Evolutionary conservation across 1,140 invertebrate genomes (phyloP).

Genomic region (Eufriesea mexicana): DNA sequence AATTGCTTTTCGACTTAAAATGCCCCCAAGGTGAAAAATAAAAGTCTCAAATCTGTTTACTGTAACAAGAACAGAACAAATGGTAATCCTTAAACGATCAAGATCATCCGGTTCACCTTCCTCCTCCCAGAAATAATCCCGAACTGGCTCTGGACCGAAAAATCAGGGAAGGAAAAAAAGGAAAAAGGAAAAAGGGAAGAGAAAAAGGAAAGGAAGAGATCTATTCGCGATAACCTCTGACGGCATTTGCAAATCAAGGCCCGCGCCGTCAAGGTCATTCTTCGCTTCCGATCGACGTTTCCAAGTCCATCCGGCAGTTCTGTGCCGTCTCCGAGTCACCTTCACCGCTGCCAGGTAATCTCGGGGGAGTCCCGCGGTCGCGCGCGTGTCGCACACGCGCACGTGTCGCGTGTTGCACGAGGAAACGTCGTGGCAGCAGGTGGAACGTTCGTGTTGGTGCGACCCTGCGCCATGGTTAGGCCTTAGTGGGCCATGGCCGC

Average conservation of each 20-base stretch:
- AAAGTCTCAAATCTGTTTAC: too few species aligned
- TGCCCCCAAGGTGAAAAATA: too few species aligned
- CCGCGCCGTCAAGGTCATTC: slow-evolving; percentile 49
- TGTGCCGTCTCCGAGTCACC: slow-evolving; percentile 57
- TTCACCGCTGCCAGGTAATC: slow-evolving; percentile 65
- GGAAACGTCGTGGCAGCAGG: slow-evolving; percentile 10
- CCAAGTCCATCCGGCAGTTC: slow-evolving; percentile 52
- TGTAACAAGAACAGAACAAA: background rate
- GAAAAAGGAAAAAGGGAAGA: background rate
- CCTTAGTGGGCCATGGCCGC: slow-evolving; percentile 64
- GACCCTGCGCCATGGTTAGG: slow-evolving; percentile 41
- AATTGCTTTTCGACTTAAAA: too few species aligned
- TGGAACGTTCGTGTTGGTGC: slow-evolving; percentile 9
- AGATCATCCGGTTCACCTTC: background rate
- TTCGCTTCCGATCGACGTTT: slow-evolving; percentile 67
- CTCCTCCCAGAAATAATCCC: background rate
- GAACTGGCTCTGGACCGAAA: background rate
- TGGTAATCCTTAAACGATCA: background rate
- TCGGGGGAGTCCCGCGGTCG: slow-evolving; percentile 45
- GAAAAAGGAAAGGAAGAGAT: background rate
- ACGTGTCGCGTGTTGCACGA: slow-evolving; percentile 29
- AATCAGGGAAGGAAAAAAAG: too few species aligned
- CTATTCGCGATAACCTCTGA: too few species aligned
- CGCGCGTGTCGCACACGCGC: slow-evolving; percentile 8
- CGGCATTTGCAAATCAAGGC: background rate